Conservation (phyloP, 2,113 vertebrate species). For the Thomomys bottae region DNA sequence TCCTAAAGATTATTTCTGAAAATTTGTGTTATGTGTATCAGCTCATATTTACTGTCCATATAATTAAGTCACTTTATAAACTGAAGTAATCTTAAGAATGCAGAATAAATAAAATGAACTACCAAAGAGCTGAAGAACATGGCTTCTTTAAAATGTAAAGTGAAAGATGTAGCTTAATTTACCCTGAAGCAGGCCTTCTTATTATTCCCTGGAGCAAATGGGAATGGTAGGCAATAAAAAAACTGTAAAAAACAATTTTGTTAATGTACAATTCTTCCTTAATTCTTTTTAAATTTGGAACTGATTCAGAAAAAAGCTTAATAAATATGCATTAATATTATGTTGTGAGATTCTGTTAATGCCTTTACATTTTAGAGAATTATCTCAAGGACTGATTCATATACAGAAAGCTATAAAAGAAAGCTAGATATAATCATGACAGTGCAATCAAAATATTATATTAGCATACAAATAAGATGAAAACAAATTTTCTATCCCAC, state of each 20-base stretch:
- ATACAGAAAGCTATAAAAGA: neutral
- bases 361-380: neutral
- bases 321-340: neutral
- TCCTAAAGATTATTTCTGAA: neutral
- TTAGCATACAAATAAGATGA: neutral
- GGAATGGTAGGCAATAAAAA: neutral
- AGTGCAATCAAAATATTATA: neutral
- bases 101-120: neutral
- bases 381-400: neutral
- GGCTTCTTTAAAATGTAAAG: conserved; percentile 18
- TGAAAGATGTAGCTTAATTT: neutral
- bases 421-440: neutral
- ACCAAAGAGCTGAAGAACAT: conserved; percentile 12
- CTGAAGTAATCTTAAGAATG: conserved; percentile 1
- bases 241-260: neutral
- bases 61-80: neutral
- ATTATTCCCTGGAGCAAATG: neutral
- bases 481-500: conserved; percentile 1
- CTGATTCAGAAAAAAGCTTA: neutral
- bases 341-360: neutral
- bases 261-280: neutral
- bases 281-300: conserved; percentile 23
- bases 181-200: neutral
- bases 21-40: neutral
- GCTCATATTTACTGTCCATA: neutral